Evolutionary conservation across 2,797 vertebrate species (phyloP).

Genomic region (Xenops minutus): DNA sequence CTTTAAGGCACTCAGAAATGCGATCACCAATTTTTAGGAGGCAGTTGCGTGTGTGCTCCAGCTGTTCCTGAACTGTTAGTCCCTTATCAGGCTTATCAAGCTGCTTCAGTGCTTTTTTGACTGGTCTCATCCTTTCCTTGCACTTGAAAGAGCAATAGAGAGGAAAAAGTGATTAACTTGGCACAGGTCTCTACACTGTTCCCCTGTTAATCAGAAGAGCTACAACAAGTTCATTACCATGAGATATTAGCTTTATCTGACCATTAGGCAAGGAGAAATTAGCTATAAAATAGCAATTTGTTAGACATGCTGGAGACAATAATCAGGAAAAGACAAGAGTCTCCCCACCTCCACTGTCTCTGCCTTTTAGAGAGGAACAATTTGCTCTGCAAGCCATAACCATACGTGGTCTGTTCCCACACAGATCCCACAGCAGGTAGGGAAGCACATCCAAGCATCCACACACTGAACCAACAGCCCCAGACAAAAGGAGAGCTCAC

Average conservation of each 20-base stretch:
- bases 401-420: background rate
- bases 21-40: slow-evolving; percentile 97
- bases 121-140: slow-evolving; percentile 97
- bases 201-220: background rate
- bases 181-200: background rate
- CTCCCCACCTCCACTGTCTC: background rate
- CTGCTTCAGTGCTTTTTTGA: slow-evolving; percentile 98
- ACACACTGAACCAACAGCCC: background rate
- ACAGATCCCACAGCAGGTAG: background rate
- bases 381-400: background rate
- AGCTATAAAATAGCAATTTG: background rate
- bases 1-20: slow-evolving; percentile 97
- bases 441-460: background rate
- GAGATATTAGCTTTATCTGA: background rate
- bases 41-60: slow-evolving; percentile 95
- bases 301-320: background rate
- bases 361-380: background rate
- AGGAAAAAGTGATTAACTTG: background rate
- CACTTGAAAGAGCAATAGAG: slow-evolving; percentile 79
- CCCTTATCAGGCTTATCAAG: slow-evolving; percentile 97
- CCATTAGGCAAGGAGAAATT: background rate
- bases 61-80: slow-evolving; percentile 92
- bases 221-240: background rate
- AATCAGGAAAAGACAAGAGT: background rate
- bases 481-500: background rate